Base-by-base conservation (phyloP, 2,888 invertebrate genomes). In the Scaptomyza caliginosa region DNA sequence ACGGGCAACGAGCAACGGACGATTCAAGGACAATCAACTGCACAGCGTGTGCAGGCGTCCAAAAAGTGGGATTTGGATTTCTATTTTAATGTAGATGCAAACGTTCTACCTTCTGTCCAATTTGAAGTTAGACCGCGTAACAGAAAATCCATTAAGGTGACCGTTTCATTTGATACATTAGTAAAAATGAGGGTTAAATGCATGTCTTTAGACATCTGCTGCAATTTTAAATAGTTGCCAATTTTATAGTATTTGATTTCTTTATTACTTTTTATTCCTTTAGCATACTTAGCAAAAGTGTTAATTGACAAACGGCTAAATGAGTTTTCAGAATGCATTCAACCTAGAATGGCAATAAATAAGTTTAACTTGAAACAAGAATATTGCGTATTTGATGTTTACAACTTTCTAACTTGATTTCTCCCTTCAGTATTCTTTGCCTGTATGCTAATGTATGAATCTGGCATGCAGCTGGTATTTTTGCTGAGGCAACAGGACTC, bases 151-250 rank as follows among this genome's bases (percentile, higher is more conserved):
- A 82, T 88, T 86, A 88, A 82, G 81, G 81, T 82, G 86, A 84
- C 81, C 86, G 63, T 86, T 87, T 81, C 71, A 82, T 86, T 81
- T 80, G 82, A 67, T 68, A 88, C 85, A 86, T 83, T 84, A 88
- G 68, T 70, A 60, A 55, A 72, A 88, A 86, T 88, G 88, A 88
- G 89, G 87, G 88, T 89, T 90, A 88, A 82, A 88, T 81, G 77
- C 72, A 58, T 57, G 62, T 84, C 74, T 89, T 89, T 89, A 89
- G 74, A 84, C 89, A 89, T 89, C 90, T 89, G 89, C 59, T 70
- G 48, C 57, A 56, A 88, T 89, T 88, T 74, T 77, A 23, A 32
- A 28, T 32, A 46, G 42, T 62, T 66, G 48, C 51, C 62, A 43
- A 46, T 63, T 49, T 49, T 30, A 4, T 8, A 8, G 7, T 6